These are phyloP conservation scores for Pterostichus madidus DNA, from an alignment of 2,888 invertebrate species.

Conservation along the genomic window DNA sequence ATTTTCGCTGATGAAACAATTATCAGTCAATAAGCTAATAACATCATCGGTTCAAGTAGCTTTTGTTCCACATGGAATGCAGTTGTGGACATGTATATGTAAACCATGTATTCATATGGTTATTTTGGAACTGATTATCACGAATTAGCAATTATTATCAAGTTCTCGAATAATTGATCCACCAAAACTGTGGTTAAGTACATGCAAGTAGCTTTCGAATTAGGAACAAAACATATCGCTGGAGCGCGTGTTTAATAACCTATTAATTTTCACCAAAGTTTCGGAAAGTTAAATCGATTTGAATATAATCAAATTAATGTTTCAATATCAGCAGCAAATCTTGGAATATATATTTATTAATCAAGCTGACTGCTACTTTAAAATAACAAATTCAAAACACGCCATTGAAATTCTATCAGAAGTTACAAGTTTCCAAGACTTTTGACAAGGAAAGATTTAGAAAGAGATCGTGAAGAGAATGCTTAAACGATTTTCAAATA, in stretches of 20 bases:
- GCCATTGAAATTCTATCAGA: too few species aligned
- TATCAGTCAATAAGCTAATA: too few species aligned
- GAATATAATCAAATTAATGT: constrained; percentile 29
- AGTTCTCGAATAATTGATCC: constrained; percentile 31
- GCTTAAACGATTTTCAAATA: too few species aligned
- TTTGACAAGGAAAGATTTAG: too few species aligned
- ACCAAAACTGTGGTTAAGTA: not conserved
- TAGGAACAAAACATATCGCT: constrained; percentile 4
- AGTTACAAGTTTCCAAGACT: too few species aligned
- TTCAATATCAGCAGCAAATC: constrained; percentile 4
- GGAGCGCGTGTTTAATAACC: not conserved
- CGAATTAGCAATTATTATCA: constrained; percentile 28
- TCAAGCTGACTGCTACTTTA: not conserved
- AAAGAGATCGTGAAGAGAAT: too few species aligned
- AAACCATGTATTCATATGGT: constrained; percentile 30
- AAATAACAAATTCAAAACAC: not conserved
- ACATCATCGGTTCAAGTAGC: too few species aligned
- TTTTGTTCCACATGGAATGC: not conserved
- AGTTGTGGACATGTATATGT: constrained; percentile 15
- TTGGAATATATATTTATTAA: not conserved
- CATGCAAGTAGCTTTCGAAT: not conserved
- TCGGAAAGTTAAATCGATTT: constrained; percentile 14
- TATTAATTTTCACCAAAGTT: constrained; percentile 18
- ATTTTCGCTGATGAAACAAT: too few species aligned
- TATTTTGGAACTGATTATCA: constrained; percentile 21